Evolutionary conservation across 1,140 invertebrate genomes (phyloP).

Genomic region (Pseudomyrmex concolor): DNA sequence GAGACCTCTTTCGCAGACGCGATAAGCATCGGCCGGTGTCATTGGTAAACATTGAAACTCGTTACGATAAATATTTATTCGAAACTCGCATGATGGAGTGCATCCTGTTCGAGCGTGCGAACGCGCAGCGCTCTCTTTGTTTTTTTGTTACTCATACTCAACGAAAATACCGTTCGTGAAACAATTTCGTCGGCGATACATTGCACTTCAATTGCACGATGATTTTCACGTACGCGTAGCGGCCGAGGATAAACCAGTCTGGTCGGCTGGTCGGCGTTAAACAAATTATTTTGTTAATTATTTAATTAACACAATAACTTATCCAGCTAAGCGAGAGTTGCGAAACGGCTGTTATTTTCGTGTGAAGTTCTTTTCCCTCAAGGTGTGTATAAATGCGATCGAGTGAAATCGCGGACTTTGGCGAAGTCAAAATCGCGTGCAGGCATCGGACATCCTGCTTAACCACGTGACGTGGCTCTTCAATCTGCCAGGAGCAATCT

Average conservation of each 20-base stretch:
- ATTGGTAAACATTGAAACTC: conserved; percentile 52
- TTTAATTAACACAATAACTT: conserved; percentile 43
- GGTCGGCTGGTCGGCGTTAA: neutral
- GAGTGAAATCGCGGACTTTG: conserved; percentile 53
- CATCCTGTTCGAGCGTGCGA: conserved; percentile 28
- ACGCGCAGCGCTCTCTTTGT: neutral
- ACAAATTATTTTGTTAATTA: conserved; percentile 33
- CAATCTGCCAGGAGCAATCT: conserved; percentile 59
- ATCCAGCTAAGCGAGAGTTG: neutral
- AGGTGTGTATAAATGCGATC: conserved; percentile 15
- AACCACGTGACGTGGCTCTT: conserved; percentile 54
- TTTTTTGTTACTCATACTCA: no score
- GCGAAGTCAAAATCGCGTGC: conserved; percentile 50
- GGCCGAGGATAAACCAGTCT: conserved; percentile 4
- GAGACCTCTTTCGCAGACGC: conserved; percentile 16
- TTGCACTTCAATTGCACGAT: neutral
- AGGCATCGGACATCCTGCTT: conserved; percentile 48
- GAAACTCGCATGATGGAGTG: conserved; percentile 34
- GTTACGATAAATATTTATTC: conserved; percentile 53
- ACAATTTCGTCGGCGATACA: conserved; percentile 5
- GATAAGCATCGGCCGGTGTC: conserved; percentile 36
- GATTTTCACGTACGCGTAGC: conserved; percentile 8
- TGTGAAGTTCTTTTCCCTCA: conserved; percentile 13
- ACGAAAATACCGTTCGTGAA: conserved; percentile 18
- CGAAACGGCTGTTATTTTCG: conserved; percentile 34